Conservation (phyloP, 2,113 vertebrate species). For the Xiphophorus maculatus region DNA sequence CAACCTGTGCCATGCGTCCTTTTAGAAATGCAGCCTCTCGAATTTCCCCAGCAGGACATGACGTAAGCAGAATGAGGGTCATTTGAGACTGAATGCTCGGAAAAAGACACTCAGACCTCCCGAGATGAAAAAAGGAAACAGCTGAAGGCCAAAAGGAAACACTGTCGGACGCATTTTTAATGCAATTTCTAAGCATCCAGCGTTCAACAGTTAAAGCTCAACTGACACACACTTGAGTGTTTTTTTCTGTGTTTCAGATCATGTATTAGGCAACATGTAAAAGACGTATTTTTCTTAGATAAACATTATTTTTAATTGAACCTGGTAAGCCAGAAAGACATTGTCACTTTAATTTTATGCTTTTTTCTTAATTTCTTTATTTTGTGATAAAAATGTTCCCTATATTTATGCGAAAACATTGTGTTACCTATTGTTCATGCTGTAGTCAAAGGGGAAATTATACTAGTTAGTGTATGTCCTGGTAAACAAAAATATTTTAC, state of each 20-base stretch:
- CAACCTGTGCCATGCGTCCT: conserved; percentile 49
- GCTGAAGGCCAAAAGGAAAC: conserved; percentile 61
- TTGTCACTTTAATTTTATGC: no score
- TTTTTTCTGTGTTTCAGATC: conserved; percentile 23
- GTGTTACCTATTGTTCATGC: no score
- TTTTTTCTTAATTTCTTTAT: no score
- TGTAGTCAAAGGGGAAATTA: no score
- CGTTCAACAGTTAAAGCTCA: conserved; percentile 22
- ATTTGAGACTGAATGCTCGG: conserved; percentile 43
- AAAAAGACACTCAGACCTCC: conserved; percentile 68
- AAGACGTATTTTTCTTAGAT: no score
- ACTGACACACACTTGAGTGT: conserved; percentile 59
- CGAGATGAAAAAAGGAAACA: conserved; percentile 15
- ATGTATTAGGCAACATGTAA: conserved; percentile 19
- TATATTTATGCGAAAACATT: no score
- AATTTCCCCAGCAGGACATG: conserved; percentile 51
- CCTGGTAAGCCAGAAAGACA: no score
- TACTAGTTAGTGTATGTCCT: no score
- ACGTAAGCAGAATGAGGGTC: conserved; percentile 61
- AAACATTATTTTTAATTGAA: no score
- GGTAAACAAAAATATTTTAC: no score
- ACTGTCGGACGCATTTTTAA: conserved; percentile 42
- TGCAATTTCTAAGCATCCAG: conserved; percentile 28
- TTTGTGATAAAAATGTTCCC: no score
- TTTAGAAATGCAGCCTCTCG: conserved; percentile 46